Conservation (phyloP, 2,888 invertebrate genomes). For the Callosobruchus maculatus region DNA sequence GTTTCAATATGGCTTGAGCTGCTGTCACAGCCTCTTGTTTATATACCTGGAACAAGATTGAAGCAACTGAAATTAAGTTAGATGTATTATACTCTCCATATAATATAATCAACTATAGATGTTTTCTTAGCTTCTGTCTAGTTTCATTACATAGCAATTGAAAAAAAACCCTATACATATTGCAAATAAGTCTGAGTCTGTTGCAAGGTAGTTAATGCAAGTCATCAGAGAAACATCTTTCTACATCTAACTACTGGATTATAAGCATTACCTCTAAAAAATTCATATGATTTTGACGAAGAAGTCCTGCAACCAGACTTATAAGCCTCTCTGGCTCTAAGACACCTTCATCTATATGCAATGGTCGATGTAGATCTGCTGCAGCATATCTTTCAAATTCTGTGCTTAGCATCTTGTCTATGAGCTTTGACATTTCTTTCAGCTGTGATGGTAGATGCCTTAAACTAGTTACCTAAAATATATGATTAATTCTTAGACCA, state of each 20-base stretch:
- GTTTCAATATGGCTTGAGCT: slow-evolving; percentile 84
- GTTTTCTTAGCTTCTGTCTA: too few species aligned
- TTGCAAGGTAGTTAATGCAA: too few species aligned
- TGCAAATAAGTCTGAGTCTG: too few species aligned
- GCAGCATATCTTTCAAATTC: slow-evolving; percentile 92
- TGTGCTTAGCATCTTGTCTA: slow-evolving; percentile 93
- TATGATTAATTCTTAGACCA: too few species aligned
- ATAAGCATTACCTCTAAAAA: slow-evolving; percentile 65
- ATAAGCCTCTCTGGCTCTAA: slow-evolving; percentile 74
- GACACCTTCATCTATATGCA: slow-evolving; percentile 57
- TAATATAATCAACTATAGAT: too few species aligned
- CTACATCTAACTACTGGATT: too few species aligned
- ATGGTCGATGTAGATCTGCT: slow-evolving; percentile 84
- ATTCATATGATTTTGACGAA: slow-evolving; percentile 81
- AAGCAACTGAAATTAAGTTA: too few species aligned
- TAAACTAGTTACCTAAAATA: slow-evolving; percentile 75
- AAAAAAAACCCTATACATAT: too few species aligned
- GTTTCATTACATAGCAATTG: too few species aligned
- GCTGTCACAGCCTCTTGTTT: slow-evolving; percentile 79
- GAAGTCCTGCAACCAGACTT: slow-evolving; percentile 73
- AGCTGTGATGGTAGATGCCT: slow-evolving; percentile 94
- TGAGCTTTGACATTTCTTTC: slow-evolving; percentile 90
- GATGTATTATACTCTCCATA: too few species aligned
- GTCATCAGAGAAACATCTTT: too few species aligned
- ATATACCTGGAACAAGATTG: slow-evolving; percentile 6